phyloP scores from a whole-genome alignment of 1,140 invertebrate genomes.

The Odontomachus brunneus region DNA sequence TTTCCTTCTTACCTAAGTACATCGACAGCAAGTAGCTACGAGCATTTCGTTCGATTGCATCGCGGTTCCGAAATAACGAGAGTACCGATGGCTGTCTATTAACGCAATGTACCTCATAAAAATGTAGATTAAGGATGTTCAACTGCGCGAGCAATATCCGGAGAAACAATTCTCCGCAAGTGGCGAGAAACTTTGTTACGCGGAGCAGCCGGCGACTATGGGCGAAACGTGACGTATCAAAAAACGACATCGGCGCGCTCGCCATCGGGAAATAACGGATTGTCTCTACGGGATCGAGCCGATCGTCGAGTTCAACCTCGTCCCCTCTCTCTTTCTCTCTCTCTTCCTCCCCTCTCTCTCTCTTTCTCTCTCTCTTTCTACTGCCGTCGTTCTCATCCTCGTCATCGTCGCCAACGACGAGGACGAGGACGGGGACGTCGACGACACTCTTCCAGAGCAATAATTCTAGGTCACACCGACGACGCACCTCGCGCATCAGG shows the following conservation, averaged over 20 bases:
- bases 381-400: background rate
- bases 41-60: background rate
- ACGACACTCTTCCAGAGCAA: constrained; percentile 35
- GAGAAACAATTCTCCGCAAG: constrained; percentile 53
- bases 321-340: background rate
- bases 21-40: too few relatives aligned
- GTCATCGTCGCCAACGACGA: constrained; percentile 25
- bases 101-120: constrained; percentile 21
- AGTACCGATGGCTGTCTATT: constrained; percentile 6
- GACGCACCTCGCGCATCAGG: constrained; percentile 27
- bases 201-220: constrained; percentile 52
- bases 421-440: constrained; percentile 11
- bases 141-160: constrained; percentile 52
- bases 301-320: constrained; percentile 49
- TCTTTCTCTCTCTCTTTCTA: background rate
- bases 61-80: background rate
- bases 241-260: constrained; percentile 35
- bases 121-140: constrained; percentile 49
- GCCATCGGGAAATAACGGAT: constrained; percentile 38
- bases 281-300: constrained; percentile 41
- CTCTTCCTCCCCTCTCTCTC: background rate
- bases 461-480: constrained; percentile 49
- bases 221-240: constrained; percentile 48
- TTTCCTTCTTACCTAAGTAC: too few relatives aligned
- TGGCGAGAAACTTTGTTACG: constrained; percentile 27